Percentiles rank a stretch among this genome's conserved stretches.
These are phyloP conservation scores for Quiscalus mexicanus DNA, from an alignment of 2,113 vertebrate genomes.

Conservation along the genomic window DNA sequence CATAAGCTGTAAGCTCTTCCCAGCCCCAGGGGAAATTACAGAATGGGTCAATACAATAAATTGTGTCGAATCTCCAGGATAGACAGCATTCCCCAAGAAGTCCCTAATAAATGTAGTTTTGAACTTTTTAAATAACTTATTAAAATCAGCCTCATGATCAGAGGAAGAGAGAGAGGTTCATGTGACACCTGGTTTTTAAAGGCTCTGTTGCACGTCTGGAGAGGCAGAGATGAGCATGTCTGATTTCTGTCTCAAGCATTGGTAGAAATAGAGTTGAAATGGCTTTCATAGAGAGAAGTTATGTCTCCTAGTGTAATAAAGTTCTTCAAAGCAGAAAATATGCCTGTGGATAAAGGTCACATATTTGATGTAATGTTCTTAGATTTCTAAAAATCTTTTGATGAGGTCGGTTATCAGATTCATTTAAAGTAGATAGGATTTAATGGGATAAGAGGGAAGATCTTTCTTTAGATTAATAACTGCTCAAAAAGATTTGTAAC, in stretches of 20 bases:
- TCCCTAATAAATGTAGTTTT: neutral
- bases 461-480: slow-evolving; percentile 31
- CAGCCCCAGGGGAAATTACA: neutral
- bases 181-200: neutral
- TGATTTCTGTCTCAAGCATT: neutral
- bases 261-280: slow-evolving; percentile 4
- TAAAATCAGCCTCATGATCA: neutral
- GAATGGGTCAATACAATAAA: neutral
- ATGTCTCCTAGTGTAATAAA: neutral
- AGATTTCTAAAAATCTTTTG: slow-evolving; percentile 63
- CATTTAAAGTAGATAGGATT: slow-evolving; percentile 42
- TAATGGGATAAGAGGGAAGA: slow-evolving; percentile 57
- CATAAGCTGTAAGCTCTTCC: neutral
- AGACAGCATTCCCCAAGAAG: neutral
- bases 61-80: neutral
- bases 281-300: neutral
- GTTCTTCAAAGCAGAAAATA: slow-evolving; percentile 51
- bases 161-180: neutral
- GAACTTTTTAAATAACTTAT: neutral
- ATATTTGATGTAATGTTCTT: slow-evolving; percentile 44
- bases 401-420: slow-evolving; percentile 42
- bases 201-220: neutral
- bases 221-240: neutral
- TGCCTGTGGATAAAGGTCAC: slow-evolving; percentile 35
- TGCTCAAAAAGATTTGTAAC: slow-evolving; percentile 34